These are phyloP conservation scores for Ammodytes dubius DNA, from an alignment of 2,113 vertebrate genomes.

Conservation along the genomic window DNA sequence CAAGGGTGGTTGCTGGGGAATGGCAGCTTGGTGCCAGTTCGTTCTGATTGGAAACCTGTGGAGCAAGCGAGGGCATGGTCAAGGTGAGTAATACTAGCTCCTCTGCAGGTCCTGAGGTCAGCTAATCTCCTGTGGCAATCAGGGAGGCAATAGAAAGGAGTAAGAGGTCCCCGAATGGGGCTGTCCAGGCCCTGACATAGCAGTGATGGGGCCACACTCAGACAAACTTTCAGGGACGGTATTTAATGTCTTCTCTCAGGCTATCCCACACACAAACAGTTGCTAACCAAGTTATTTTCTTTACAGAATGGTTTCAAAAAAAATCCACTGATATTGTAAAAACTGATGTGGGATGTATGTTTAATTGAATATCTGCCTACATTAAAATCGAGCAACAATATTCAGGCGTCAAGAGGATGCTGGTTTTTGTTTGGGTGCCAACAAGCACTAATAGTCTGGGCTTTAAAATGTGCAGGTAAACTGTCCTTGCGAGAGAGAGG, in stretches of 20 bases:
- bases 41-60: conserved; percentile 70
- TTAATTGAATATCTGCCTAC: background rate
- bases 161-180: conserved; percentile 42
- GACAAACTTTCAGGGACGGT: conserved; percentile 20
- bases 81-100: conserved; percentile 71
- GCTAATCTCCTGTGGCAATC: conserved; percentile 74
- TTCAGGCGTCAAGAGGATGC: background rate
- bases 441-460: background rate
- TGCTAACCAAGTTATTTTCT: background rate
- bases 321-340: conserved; percentile 1
- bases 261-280: background rate
- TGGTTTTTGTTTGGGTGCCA: background rate
- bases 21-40: conserved; percentile 41
- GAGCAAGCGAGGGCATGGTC: conserved; percentile 56
- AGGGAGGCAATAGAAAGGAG: conserved; percentile 55
- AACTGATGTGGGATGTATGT: background rate
- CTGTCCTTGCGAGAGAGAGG: background rate
- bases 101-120: conserved; percentile 64
- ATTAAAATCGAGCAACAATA: conserved; percentile 6
- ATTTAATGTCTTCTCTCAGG: conserved; percentile 33
- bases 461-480: conserved; percentile 1
- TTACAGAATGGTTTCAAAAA: background rate
- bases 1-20: conserved; percentile 49
- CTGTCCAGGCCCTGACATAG: conserved; percentile 48
- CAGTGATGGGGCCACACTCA: conserved; percentile 48